A percentile compares a stretch with the other conserved stretches of the same genome.
phyloP scores from a whole-genome alignment of 2,113 vertebrate genomes.

The Myiozetetes cayanensis region DNA sequence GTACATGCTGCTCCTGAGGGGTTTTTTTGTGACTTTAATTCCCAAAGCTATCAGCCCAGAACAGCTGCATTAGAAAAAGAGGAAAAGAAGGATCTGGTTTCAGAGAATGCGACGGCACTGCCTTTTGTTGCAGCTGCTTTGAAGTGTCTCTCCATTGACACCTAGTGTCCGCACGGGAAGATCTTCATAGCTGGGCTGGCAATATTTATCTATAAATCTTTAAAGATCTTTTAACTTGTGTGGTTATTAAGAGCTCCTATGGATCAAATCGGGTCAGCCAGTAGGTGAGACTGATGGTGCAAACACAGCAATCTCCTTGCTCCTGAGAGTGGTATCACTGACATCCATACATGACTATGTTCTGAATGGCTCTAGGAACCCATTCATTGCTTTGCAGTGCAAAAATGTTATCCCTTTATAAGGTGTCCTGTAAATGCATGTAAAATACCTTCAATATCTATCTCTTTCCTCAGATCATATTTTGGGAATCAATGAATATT shows the following conservation, averaged over 20 bases:
- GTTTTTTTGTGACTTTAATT: not conserved
- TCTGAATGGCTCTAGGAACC: not conserved
- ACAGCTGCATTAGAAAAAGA: not conserved
- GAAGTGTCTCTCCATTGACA: slow-evolving; percentile 63
- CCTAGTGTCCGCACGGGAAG: slow-evolving; percentile 34
- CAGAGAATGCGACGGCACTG: not conserved
- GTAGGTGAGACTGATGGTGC: not conserved
- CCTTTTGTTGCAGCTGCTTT: slow-evolving; percentile 17
- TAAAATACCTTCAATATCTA: not conserved
- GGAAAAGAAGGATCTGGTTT: not conserved
- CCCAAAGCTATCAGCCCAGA: not conserved
- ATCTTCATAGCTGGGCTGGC: not conserved
- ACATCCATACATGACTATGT: not conserved
- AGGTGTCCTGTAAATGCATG: not conserved
- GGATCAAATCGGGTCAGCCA: not conserved
- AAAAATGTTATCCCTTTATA: not conserved
- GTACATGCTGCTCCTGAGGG: not conserved
- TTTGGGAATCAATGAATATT: not conserved
- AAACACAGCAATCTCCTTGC: not conserved
- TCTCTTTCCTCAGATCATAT: not conserved
- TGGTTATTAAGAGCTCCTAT: not conserved
- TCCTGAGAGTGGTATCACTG: not conserved
- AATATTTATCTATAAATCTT: not conserved
- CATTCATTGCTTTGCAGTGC: not conserved
- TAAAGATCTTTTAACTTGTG: not conserved